Base-by-base conservation (phyloP, 64 coral and sea anemone genomes). In the Orbicella faveolata region DNA sequence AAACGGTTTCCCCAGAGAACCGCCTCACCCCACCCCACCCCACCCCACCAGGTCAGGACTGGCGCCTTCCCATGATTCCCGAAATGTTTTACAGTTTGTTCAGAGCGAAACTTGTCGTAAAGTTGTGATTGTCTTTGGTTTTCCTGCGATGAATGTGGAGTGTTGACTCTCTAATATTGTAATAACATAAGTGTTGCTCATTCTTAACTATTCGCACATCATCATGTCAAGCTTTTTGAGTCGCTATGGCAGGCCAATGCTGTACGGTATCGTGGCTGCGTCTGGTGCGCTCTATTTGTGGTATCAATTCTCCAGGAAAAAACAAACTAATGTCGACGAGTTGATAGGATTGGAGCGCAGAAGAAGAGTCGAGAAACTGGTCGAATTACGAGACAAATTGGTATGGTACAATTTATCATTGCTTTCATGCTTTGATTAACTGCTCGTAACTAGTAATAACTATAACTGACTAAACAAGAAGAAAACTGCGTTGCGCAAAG, bases 301-400 rank as follows among this genome's bases (percentile, higher is more conserved):
- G 5, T 88, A 92, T 68, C 39, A 44, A 4, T 88, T 87, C 74
- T 23, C 63, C 6, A 78, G 79, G 75, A 92, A 21, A 39, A 77
- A 48, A 69, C 53, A n/a, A 35, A 80, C 36, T 52, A 88, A 69
- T 11, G 13, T 52, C 6, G 90, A 95, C 4, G 67, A 23, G 21
- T 70, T 70, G 9, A 8, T 26, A 0, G 25, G 67, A 26, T 18
- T 21, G 33, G 55, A 52, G 4, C 90, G 92, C 9, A 84, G 85
- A 70, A 86, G 75, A 80, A 92, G 92, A 83, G 79, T 80, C 14
- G 79, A 96, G 69, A 96, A 96, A 83, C 67, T 96, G 1, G 39
- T 90, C 26, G 95, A 96, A 64, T 79, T 96, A 6, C 88, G 88
- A 12, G 34, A 72, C 21, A 96, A 96, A 91, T 73, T 96, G 61